A percentile compares a stretch with the other conserved stretches of the same genome.
phyloP scores from a whole-genome alignment of 2,888 invertebrate genomes.

The Pelosia muscerda region DNA sequence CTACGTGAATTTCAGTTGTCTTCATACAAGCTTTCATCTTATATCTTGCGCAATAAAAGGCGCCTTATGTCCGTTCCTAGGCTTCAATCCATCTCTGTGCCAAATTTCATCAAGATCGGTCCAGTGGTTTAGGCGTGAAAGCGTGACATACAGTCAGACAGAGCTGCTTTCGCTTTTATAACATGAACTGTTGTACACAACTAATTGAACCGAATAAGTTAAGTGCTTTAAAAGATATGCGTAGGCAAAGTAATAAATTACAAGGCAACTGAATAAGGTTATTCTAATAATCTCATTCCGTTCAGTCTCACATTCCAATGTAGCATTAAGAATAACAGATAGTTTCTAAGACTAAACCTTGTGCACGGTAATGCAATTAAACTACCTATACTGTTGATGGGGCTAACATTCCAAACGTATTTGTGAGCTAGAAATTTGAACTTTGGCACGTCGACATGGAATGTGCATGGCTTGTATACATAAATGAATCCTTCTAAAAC shows the following conservation, averaged over 20 bases:
- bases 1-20: no score
- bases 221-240: slow-evolving; percentile 22
- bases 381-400: slow-evolving; percentile 36
- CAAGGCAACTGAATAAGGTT: slow-evolving; percentile 5
- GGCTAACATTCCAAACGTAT: slow-evolving; percentile 35
- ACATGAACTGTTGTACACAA: slow-evolving; percentile 30
- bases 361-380: slow-evolving; percentile 44
- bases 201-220: slow-evolving; percentile 24
- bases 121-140: no score
- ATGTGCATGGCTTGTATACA: background rate
- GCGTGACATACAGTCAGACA: no score
- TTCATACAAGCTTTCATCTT: no score
- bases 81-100: no score
- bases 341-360: slow-evolving; percentile 21
- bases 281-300: slow-evolving; percentile 18
- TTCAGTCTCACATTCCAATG: slow-evolving; percentile 23
- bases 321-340: slow-evolving; percentile 28
- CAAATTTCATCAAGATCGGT: no score
- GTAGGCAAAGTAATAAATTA: slow-evolving; percentile 29
- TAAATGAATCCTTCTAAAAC: background rate
- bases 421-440: slow-evolving; percentile 40
- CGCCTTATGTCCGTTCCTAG: no score
- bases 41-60: no score
- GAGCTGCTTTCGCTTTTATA: no score
- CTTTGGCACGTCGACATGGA: slow-evolving; percentile 47